Base-by-base conservation (phyloP, 2,113 vertebrate genomes). In the Plecotus auritus region DNA sequence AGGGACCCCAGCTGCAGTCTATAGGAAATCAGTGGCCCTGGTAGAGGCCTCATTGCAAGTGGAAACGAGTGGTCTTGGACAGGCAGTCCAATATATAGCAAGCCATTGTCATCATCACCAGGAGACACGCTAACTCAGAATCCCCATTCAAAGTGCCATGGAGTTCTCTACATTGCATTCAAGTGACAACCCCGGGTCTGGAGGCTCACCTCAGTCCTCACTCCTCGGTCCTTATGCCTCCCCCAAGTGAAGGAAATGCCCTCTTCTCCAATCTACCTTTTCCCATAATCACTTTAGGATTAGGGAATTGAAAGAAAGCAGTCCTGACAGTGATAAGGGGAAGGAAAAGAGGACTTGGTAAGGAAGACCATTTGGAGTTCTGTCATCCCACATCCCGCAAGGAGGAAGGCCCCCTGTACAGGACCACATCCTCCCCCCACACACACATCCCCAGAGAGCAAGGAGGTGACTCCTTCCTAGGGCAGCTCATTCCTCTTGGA, bases 131-230 rank as follows among this genome's bases (percentile, higher is more conserved):
- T 30, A 16, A 72, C n/a, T 66, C 42, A 32, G 66, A 78, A 73
- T 12, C 20, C 9, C 26, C 49, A 42, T 3, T 37, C 5, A 17
- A 69, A 73, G 69, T 3, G 26, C 7, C 37, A 9, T 2, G 9
- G 4, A 9, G 23, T 10, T 51, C 54, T 81, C 70, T 42, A 12
- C 7, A 20, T 9, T 49, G 30, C 13, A 8, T 45, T n/a, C 10
- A 42, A 78, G 10, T 11, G 28, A 42, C 42, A 20, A 0, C 32
- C 9, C 83, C 7, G 8, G 14, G 4, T 35, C 20, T 37, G 37
- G n/a, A 30, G 22, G n/a, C 30, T 4, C 0, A 0, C 1, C 23
- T 77, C 35, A 1, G 2, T 10, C 30, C 11, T 32, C 35, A 10
- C 10, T 61, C 1, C 23, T 72, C 22, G 1, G 4, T 13, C 30